Base-by-base conservation (phyloP, 1,140 invertebrate species). In the Diploscapter pachys region DNA sequence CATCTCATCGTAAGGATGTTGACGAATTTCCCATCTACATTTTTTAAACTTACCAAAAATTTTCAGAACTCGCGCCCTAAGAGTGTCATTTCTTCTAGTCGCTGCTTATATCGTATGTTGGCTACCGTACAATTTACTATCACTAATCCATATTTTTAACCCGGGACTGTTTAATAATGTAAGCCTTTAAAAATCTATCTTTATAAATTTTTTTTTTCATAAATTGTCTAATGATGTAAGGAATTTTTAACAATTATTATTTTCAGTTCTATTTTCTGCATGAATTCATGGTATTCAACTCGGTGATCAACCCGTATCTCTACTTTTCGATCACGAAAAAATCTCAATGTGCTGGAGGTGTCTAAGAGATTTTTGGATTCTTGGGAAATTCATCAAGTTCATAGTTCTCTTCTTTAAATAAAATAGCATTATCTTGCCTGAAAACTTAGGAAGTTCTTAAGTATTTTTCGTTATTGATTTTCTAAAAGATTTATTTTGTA, bases 51-150 rank as follows among this genome's bases (percentile, higher is more conserved):
- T n/a, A 3, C 3, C 13, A 3, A 52, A 48, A 63, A 3, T 8
- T 61, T 72, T 9, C 63, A 84, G 83, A 77, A 81, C 76, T 70
- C 80, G 84, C 53, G 83, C 83, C 4, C 82, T 84, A 9, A 75
- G 84, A 4, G 84, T 85, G 5, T 83, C 82, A 31, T 81, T 83
- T 59, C 66, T 84, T 9, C 80, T 84, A 3, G 78, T 84, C 48
- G 65, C 78, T 4, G 83, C 80, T 9, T 84, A 84, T 68, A 82
- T 84, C 59, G 73, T 85, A 51, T 85, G 84, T 75, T 84, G 83
- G 83, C 78, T 84, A 4, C 83, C 84, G 3, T 84, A 84, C 66
- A 84, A 84, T 67, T 78, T 72, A 31, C 69, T 84, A 3, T 69
- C 69, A 63, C 64, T 84, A 6, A 81, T 84, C n/a, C 84, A 85